Conservation (phyloP, 2,888 invertebrate species). For the Congeria kusceri region DNA sequence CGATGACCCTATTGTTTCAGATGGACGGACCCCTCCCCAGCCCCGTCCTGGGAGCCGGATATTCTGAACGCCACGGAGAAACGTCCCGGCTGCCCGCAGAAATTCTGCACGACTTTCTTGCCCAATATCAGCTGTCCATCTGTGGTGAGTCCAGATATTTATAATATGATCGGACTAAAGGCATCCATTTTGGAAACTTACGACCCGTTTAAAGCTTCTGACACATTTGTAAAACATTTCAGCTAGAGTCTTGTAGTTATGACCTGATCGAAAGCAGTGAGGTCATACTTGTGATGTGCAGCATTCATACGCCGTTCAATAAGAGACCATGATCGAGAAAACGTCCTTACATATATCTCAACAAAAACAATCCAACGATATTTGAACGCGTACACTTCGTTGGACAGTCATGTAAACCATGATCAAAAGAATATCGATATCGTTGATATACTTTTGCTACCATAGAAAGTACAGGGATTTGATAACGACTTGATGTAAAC, state of each 20-base stretch:
- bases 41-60: slow-evolving; percentile 65
- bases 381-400: no score
- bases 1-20: slow-evolving; percentile 38
- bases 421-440: no score
- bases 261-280: neutral
- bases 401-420: no score
- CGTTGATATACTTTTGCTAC: no score
- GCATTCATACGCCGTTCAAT: no score
- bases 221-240: neutral
- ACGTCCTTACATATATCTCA: no score
- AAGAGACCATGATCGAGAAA: no score
- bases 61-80: slow-evolving; percentile 66
- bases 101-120: slow-evolving; percentile 67
- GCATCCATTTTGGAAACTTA: neutral
- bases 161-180: neutral
- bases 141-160: slow-evolving; percentile 46
- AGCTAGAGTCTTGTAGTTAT: neutral
- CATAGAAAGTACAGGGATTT: no score
- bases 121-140: slow-evolving; percentile 72
- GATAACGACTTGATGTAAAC: no score
- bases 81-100: slow-evolving; percentile 77
- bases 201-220: neutral
- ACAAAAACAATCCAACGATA: no score
- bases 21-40: slow-evolving; percentile 71
- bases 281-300: no score